Conservation (phyloP, 2,888 invertebrate species). For the Stenolophus ochropezus region DNA sequence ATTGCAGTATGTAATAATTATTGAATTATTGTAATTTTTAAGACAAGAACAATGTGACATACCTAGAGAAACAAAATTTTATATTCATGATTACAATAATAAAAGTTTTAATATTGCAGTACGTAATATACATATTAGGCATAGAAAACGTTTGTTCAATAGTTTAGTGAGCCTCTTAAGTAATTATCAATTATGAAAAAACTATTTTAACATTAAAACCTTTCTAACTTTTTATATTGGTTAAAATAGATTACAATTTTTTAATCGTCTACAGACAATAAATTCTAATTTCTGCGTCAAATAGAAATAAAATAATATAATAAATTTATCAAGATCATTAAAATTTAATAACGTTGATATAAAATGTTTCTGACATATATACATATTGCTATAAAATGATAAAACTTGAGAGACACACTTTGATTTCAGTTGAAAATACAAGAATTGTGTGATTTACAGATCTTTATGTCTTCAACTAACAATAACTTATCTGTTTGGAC, state of each 20-base stretch:
- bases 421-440: not conserved
- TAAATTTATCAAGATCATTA: too few species aligned
- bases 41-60: conserved; percentile 46
- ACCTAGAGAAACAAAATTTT: conserved; percentile 22
- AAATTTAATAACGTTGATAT: not conserved
- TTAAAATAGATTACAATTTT: too few species aligned
- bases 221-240: too few species aligned
- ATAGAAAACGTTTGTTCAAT: conserved; percentile 62
- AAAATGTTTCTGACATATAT: not conserved
- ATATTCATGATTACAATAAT: conserved; percentile 34
- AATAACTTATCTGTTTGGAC: conserved; percentile 49
- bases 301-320: too few species aligned
- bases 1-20: conserved; percentile 35
- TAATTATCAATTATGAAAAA: not conserved
- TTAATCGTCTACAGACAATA: too few species aligned
- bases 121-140: conserved; percentile 64
- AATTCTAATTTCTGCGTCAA: too few species aligned
- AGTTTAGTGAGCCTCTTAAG: conserved; percentile 37
- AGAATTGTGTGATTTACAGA: conserved; percentile 19
- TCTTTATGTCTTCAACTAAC: conserved; percentile 16
- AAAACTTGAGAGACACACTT: conserved; percentile 19
- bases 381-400: conserved; percentile 28
- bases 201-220: not conserved
- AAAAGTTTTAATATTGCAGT: conserved; percentile 60
- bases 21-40: conserved; percentile 35